Evolutionary conservation across 2,113 vertebrate species (phyloP), one percentile per base, ranked within the genome.

Genomic region (Phrynosoma blainvillii): DNA sequence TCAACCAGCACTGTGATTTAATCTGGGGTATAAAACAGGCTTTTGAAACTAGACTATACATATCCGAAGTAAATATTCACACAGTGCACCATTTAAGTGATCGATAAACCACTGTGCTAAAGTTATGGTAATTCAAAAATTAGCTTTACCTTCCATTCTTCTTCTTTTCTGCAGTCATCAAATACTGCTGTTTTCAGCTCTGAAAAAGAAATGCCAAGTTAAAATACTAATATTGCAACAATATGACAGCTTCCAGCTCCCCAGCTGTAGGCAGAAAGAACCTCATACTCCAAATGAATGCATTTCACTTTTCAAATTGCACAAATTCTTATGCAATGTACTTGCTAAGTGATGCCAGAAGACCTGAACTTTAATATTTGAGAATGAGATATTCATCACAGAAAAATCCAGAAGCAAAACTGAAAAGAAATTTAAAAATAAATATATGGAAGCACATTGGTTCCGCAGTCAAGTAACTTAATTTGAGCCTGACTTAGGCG

Each of bases 81-180:
- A 70, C 42, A 80, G 32, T 18, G 74, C 20, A 27, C 16, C 25
- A 40, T 75, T 6, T 13, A 52, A 82, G 5, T 32, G 27, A 76
- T 47, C 2, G 18, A 82, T 82, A 79, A 82, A 82, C 16, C 25
- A 65, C 25, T 40, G 4, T 62, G 74, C 79, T 12, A 90, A 79
- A 30, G n/a, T 27, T 36, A 36, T 2, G 36, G 36, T 36, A 90
- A 93, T 52, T 5, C 30, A 42, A 1, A 79, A 36, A 1, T 25
- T 80, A 83, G 84, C 3, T 79, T 4, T 96, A 97, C 97, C 97
- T 97, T 98, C 97, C 97, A 98, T 93, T 97, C 97, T 3, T 96
- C 96, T 89, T 97, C 96, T 91, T 96, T 96, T 82, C 68, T 95
- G 79, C 95, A 97, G 87, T 97, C 97, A 94, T 97, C 97, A 90